Conservation (phyloP, 2,113 vertebrate species). For the Petromus typicus region DNA sequence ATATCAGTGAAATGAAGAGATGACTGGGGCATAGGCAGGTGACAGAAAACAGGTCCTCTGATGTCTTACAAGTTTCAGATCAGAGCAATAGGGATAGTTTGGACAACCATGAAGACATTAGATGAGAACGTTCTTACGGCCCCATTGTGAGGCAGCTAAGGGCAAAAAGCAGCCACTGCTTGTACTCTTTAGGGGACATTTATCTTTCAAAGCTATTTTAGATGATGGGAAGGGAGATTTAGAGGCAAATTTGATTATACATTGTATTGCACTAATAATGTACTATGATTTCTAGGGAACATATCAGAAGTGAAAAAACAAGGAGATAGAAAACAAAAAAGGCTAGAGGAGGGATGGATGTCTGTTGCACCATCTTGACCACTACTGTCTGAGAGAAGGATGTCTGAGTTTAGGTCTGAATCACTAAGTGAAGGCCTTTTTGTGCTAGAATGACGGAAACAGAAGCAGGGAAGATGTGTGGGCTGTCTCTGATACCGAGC, state of each 20-base stretch:
- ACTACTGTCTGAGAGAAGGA: neutral
- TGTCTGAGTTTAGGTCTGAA: neutral
- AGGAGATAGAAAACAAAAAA: neutral
- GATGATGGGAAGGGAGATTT: neutral
- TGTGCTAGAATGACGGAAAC: neutral
- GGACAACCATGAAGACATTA: neutral
- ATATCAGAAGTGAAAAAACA: neutral
- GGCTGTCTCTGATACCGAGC: neutral
- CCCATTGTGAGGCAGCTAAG: neutral
- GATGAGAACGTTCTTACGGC: neutral
- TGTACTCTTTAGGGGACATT: neutral
- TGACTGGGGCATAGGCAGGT: neutral
- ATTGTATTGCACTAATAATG: neutral
- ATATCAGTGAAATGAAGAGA: neutral
- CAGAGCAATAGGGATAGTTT: neutral
- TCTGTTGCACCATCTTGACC: neutral
- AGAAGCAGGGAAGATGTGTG: neutral
- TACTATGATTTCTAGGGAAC: neutral
- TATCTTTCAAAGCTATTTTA: neutral
- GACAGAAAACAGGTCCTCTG: neutral
- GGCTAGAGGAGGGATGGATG: fast-evolving
- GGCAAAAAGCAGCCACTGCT: neutral
- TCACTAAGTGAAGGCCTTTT: neutral
- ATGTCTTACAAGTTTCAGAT: neutral
- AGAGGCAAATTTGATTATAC: neutral